Conservation (phyloP, 2,797 vertebrate species). For the Sandelia bainsii region DNA sequence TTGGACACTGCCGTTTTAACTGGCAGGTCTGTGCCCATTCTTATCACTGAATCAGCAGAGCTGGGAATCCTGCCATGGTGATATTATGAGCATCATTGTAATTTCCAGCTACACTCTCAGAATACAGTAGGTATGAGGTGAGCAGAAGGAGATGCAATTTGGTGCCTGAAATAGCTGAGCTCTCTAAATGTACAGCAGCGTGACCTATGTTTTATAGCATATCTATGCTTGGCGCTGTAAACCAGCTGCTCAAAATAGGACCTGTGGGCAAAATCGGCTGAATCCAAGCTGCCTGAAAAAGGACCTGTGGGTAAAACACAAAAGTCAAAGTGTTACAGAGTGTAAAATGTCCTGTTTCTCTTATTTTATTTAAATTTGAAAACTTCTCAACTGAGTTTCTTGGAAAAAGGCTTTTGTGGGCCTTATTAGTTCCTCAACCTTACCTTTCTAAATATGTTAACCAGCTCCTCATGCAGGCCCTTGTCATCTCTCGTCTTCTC, state of each 20-base stretch:
- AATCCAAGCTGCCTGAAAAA: slow-evolving; percentile 57
- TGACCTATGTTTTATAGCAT: slow-evolving; percentile 45
- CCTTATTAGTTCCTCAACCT: not conserved
- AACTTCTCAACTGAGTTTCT: slow-evolving; percentile 1
- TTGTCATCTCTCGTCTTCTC: too few species aligned
- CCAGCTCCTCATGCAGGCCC: too few species aligned
- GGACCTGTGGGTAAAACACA: slow-evolving; percentile 48
- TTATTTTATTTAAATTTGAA: slow-evolving; percentile 29
- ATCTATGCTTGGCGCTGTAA: slow-evolving; percentile 35
- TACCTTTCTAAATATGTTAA: not conserved
- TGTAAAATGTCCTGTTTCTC: slow-evolving; percentile 17
- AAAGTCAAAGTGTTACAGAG: slow-evolving; percentile 45
- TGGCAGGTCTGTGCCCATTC: not conserved
- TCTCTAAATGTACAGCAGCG: slow-evolving; percentile 46
- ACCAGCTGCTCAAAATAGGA: slow-evolving; percentile 59
- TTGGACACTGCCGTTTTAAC: slow-evolving; percentile 5
- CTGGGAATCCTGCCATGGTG: slow-evolving; percentile 34
- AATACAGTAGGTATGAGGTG: slow-evolving; percentile 20
- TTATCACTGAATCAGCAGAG: slow-evolving; percentile 14
- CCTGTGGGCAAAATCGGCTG: slow-evolving; percentile 63
- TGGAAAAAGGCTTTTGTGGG: not conserved
- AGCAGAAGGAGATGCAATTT: slow-evolving; percentile 26
- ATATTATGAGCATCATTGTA: slow-evolving; percentile 23
- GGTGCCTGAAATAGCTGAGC: slow-evolving; percentile 23
- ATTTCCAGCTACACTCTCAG: slow-evolving; percentile 15